Evolutionary conservation across 2,888 invertebrate genomes (phyloP), one percentile per base, ranked within the genome.

Genomic region (Lamproptera curius): DNA sequence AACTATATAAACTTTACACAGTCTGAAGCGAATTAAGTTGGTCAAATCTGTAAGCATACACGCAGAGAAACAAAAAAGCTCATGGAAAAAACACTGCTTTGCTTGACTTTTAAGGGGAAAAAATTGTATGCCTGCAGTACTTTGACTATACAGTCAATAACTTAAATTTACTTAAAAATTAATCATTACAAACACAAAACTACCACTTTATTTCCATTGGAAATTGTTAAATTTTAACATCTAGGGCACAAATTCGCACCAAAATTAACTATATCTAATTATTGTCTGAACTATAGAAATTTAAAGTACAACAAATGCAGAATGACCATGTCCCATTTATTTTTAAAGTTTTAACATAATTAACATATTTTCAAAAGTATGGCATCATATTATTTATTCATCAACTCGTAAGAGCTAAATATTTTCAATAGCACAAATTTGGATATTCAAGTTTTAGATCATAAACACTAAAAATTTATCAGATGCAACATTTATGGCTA

Each of bases 191-290:
- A 57, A 63, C 51, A 61, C 48, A 58, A 54, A 57, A 61, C 59
- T 53, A 58, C 51, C 28, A 58, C 63, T 70, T 67, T 60, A 70
- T 76, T 74, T 75, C 76, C 74, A 69, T 67, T 59, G 74, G 75
- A 76, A 76, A 76, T 61, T 57, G 72, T 77, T 76, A 70, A 36
- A 31, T 44, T 23, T 54, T 61, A 58, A 68, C 66, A 69, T 70
- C 65, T 73, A 76, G 53, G 64, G 58, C 61, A 72, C 72, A 67
- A 73, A 73, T n/a, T 46, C 26, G 38, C 33, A 42, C 13, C 38
- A 31, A 31, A 31, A 31, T 31, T 11, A 31, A n/a, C 31, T 31
- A 31, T n/a, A 31, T 11, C 11, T 31, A 31, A 31, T 31, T 31
- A 11, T 31, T n/a, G 11, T 31, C 31, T 31, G n/a, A n/a, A 3